Conservation (phyloP, 2,888 invertebrate genomes). For the Callinectes sapidus region DNA sequence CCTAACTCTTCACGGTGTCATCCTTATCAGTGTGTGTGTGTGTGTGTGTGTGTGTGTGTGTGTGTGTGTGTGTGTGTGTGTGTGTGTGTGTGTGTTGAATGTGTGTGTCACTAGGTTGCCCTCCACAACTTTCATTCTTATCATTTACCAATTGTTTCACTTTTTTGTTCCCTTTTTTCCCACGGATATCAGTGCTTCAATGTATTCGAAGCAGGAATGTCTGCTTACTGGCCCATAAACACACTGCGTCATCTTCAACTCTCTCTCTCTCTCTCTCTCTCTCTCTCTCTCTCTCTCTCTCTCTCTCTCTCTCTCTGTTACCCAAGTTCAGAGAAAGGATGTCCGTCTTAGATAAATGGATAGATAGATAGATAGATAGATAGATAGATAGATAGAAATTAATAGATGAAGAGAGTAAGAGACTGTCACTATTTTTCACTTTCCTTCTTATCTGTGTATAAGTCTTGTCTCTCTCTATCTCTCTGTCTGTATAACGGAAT, state of each 20-base stretch:
- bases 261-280: neutral
- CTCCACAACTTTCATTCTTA: neutral
- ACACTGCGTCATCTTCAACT: neutral
- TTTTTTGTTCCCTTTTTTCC: neutral
- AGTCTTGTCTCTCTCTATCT: neutral
- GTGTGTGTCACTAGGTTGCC: neutral
- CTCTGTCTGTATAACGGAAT: neutral
- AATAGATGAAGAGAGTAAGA: no score
- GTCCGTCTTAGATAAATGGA: neutral
- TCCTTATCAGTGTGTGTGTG: neutral
- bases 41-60: constrained; percentile 32
- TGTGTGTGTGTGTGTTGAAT: constrained; percentile 35
- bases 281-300: no score
- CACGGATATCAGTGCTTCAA: neutral
- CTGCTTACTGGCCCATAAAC: neutral
- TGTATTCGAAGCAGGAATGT: neutral
- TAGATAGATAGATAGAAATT: constrained; percentile 8
- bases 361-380: constrained; percentile 27
- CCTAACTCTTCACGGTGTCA: neutral
- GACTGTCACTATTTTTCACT: neutral
- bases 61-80: constrained; percentile 40
- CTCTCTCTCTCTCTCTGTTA: neutral
- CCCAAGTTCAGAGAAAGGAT: no score
- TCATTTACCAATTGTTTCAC: neutral
- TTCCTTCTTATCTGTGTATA: neutral